phyloP scores from a whole-genome alignment of 2,113 vertebrate species.

The Myotis lucifugus region DNA sequence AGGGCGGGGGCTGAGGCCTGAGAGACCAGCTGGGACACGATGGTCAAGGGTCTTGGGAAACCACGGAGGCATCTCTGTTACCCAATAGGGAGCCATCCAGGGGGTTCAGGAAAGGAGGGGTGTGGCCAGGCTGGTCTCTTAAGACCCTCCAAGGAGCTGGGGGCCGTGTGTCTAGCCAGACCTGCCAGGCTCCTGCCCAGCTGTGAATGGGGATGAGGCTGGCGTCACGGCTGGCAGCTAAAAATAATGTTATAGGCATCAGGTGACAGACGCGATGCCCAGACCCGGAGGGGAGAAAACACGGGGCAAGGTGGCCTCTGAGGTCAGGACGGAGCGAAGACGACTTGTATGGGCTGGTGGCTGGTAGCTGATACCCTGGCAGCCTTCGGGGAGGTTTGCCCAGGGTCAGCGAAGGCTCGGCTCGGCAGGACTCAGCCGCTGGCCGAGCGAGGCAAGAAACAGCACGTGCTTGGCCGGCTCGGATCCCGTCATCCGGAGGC shows the following conservation, averaged over 20 bases:
- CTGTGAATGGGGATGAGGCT: conserved; percentile 16
- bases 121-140: not conserved
- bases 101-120: not conserved
- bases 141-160: not conserved
- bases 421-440: not conserved
- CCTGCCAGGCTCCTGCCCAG: not conserved
- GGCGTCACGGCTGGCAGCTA: conserved; percentile 41
- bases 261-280: not conserved
- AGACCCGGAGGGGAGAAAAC: conserved; percentile 13
- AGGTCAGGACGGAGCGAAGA: not conserved
- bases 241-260: conserved; percentile 58
- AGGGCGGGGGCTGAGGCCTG: not conserved
- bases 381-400: not conserved
- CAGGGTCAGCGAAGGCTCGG: conserved; percentile 9
- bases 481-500: not conserved
- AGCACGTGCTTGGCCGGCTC: not conserved
- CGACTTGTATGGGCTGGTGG: not conserved
- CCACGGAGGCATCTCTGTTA: not conserved
- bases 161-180: not conserved
- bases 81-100: not conserved
- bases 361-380: not conserved
- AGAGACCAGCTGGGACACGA: not conserved
- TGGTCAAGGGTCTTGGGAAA: not conserved
- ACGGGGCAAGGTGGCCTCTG: not conserved
- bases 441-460: not conserved